Conservation (phyloP, 2,113 vertebrate species). For the Ivindomyrus marchei region DNA sequence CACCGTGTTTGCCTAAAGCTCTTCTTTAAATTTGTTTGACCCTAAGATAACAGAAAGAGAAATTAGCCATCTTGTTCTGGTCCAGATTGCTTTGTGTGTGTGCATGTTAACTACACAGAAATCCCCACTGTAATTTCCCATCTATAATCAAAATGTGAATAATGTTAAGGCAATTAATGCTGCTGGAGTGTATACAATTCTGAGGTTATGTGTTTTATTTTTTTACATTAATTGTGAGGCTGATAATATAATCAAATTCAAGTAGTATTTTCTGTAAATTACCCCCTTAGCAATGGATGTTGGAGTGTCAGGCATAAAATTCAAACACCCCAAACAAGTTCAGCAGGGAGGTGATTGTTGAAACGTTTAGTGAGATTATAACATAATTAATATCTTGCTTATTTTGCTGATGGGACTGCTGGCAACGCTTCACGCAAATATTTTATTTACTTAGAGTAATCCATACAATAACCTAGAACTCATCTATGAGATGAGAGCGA, state of each 20-base stretch:
- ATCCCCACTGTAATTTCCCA: conserved; percentile 55
- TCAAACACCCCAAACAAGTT: conserved; percentile 46
- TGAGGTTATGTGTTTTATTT: conserved; percentile 62
- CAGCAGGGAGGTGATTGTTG: conserved; percentile 46
- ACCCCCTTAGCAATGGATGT: conserved; percentile 60
- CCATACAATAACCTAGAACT: not conserved
- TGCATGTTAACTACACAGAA: conserved; percentile 74
- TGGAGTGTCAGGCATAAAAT: conserved; percentile 46
- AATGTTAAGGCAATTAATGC: conserved; percentile 35
- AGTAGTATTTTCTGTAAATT: conserved; percentile 68
- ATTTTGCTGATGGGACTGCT: conserved; percentile 52
- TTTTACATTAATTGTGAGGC: conserved; percentile 72
- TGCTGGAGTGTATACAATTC: conserved; percentile 48
- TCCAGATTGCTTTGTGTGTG: conserved; percentile 72
- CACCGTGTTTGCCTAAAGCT: conserved; percentile 44
- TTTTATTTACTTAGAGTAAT: not conserved
- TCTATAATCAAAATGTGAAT: conserved; percentile 32
- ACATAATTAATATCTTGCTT: conserved; percentile 58
- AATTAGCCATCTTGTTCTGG: conserved; percentile 70
- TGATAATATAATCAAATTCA: conserved; percentile 65
- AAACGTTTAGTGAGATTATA: conserved; percentile 53
- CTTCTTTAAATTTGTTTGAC: conserved; percentile 62
- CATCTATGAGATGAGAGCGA: not conserved
- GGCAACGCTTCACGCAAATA: conserved; percentile 54
- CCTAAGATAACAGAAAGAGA: conserved; percentile 53